Conservation (phyloP, 1,140 invertebrate species). For the Drosophila rufa region DNA sequence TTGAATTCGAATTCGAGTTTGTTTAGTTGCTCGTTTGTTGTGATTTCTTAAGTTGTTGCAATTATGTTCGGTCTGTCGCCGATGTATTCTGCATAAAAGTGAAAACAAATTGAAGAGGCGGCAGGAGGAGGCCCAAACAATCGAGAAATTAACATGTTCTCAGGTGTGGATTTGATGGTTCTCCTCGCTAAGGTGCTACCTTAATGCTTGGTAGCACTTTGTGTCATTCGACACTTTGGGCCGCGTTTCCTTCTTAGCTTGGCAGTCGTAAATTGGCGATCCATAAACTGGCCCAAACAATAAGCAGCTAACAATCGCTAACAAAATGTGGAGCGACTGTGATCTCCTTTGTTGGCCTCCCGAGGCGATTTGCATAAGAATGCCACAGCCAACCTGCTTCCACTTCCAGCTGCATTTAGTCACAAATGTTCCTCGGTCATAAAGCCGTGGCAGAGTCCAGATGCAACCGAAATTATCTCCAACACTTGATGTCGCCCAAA, state of each 20-base stretch:
- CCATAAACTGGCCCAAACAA: conserved; percentile 62
- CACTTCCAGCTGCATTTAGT: conserved; percentile 40
- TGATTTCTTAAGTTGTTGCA: conserved; percentile 81
- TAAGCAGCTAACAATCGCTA: conserved; percentile 70
- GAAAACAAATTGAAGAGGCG: conserved; percentile 47
- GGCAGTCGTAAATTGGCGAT: conserved; percentile 63
- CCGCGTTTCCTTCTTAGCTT: conserved; percentile 35
- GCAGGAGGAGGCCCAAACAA: neutral
- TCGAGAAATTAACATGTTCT: conserved; percentile 59
- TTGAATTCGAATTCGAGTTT: conserved; percentile 50
- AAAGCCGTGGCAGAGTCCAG: conserved; percentile 23
- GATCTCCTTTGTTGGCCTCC: conserved; percentile 32
- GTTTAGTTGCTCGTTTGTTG: conserved; percentile 72
- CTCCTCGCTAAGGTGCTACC: conserved; percentile 36
- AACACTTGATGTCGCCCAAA: conserved; percentile 45
- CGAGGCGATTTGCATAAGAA: conserved; percentile 73
- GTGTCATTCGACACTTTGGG: conserved; percentile 28
- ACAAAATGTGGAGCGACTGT: conserved; percentile 62
- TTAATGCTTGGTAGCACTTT: conserved; percentile 58
- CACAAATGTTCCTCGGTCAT: conserved; percentile 49
- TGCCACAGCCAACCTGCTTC: conserved; percentile 60
- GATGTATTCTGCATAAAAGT: conserved; percentile 48
- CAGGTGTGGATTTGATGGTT: conserved; percentile 40
- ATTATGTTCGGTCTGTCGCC: conserved; percentile 60
- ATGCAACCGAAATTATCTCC: conserved; percentile 35